phyloP scores from a whole-genome alignment of 2,888 invertebrate genomes.

The Drosophila paracracens region DNA sequence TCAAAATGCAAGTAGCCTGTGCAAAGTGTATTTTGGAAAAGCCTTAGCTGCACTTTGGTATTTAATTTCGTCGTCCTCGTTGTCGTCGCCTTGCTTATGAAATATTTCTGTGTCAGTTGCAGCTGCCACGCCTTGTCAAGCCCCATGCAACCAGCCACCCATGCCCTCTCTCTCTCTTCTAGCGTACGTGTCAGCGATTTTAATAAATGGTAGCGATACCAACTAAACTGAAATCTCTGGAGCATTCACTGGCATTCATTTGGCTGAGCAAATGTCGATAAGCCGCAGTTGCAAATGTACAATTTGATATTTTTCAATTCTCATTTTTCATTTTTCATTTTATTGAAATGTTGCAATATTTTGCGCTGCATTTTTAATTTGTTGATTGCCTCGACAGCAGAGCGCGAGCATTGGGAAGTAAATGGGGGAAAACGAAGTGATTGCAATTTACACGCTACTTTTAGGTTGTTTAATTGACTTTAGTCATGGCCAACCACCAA shows the following conservation, averaged over 20 bases:
- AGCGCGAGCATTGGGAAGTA: neutral
- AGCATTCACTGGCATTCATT: constrained; percentile 36
- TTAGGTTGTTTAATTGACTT: constrained; percentile 35
- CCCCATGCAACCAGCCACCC: neutral
- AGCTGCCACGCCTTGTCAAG: constrained; percentile 20
- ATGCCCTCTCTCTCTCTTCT: neutral
- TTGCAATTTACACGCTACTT: constrained; percentile 50
- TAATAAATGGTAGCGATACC: constrained; percentile 49
- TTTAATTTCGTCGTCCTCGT: constrained; percentile 60
- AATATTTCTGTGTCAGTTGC: constrained; percentile 54
- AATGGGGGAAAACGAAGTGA: constrained; percentile 12
- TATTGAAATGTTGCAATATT: constrained; percentile 37
- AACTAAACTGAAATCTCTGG: constrained; percentile 51
- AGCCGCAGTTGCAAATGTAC: constrained; percentile 30
- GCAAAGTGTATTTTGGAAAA: constrained; percentile 17
- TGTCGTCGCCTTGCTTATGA: constrained; percentile 57
- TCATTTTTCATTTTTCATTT: constrained; percentile 30
- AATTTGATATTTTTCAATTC: constrained; percentile 10
- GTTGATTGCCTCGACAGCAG: constrained; percentile 42
- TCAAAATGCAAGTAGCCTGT: neutral
- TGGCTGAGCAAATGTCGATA: constrained; percentile 30
- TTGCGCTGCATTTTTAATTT: constrained; percentile 41
- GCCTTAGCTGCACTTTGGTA: constrained; percentile 59
- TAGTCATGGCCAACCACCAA: constrained; percentile 24
- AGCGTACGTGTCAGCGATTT: constrained; percentile 45